Base-by-base conservation (phyloP, 1,140 invertebrate species). In the Zaprionus vittiger region DNA sequence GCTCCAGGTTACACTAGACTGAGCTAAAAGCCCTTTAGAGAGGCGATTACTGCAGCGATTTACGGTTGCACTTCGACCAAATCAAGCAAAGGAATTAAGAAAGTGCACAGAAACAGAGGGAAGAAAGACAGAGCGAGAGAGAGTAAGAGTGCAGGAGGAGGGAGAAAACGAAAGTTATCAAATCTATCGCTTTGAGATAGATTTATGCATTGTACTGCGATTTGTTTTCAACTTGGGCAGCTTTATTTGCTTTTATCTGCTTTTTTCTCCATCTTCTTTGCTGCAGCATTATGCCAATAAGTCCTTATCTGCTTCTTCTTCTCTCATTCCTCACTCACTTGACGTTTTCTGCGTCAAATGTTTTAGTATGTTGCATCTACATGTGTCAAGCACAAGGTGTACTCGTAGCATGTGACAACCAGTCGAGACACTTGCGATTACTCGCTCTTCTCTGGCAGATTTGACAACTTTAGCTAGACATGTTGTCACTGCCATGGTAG, bases 21-120 rank as follows among this genome's bases (percentile, higher is more conserved):
- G 47, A 49, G 47, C 47, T 49, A 6, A 49, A 12, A 49, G 15
- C 15, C n/a, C 41, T 7, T 15, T 47, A 17, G n/a, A 47, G 41
- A 7, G 14, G n/a, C 15, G 41, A 9, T 17, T 47, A 17, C 41
- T 47, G 47, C 47, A 49, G 7, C 47, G 47, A 52, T 52, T 52
- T 52, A 52, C 47, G 47, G 20, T 20, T 52, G 47, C 47, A 52
- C 17, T 52, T 52, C 47, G 20, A 52, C 9, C 47, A 24, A 52
- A 52, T 52, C 47, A 24, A 24, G 47, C 47, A 52, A 24, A 52
- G 47, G 47, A 52, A 52, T 52, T 52, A 52, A 52, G 47, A 12
- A 52, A 49, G 15, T 41, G 38, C 38, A 34, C 38, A 41, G 38
- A 41, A 4, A n/a, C 6, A 31, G 28, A 4, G 14, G 5, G 38